These are phyloP conservation scores for Siniperca undulata DNA, from an alignment of 2,797 vertebrate species.

Conservation along the genomic window DNA sequence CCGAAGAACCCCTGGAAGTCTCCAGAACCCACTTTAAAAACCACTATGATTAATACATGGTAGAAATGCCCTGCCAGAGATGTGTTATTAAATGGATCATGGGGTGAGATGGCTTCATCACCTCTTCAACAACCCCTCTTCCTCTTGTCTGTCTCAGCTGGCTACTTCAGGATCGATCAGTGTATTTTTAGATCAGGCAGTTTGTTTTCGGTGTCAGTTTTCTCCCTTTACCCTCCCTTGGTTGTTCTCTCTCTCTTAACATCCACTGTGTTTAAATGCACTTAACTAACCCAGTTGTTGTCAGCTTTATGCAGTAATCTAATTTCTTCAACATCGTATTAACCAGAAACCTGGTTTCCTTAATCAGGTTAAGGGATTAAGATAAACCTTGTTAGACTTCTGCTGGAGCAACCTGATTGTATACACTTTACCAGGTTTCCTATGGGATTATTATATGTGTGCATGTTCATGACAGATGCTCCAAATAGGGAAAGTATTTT, in stretches of 20 bases:
- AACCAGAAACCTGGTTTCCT: background rate
- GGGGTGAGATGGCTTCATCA: constrained; percentile 31
- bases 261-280: constrained; percentile 3
- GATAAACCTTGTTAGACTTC: background rate
- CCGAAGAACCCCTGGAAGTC: background rate
- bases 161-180: constrained; percentile 38
- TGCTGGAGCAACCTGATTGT: background rate
- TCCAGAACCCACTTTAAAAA: background rate
- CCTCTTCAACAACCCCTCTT: constrained; percentile 22
- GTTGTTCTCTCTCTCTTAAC: background rate
- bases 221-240: background rate
- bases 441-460: background rate
- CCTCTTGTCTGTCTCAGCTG: constrained; percentile 33
- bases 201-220: constrained; percentile 30
- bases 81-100: constrained; percentile 37
- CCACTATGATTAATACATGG: background rate
- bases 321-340: constrained; percentile 4
- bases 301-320: constrained; percentile 3
- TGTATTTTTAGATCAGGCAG: constrained; percentile 60
- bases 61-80: background rate
- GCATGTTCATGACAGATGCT: constrained; percentile 3
- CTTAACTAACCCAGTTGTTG: background rate
- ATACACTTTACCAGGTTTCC: background rate
- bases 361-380: background rate
- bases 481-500: background rate